These are phyloP conservation scores for Sinonovacula constricta DNA, from an alignment of 1,140 invertebrate species.

Conservation along the genomic window DNA sequence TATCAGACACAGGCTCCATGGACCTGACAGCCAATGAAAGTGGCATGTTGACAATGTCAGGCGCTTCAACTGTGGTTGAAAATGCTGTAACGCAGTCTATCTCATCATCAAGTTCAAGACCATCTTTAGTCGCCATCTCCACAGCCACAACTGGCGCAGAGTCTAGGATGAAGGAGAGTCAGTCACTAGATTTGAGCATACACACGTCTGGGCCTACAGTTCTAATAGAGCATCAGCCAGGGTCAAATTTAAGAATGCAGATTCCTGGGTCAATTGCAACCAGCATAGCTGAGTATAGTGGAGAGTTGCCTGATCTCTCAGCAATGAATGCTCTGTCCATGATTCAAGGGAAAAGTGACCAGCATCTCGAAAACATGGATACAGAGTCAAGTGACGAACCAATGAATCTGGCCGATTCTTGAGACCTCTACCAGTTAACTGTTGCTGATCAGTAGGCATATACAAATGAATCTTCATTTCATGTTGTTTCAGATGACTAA, in stretches of 20 bases:
- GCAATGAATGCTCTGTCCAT: slow-evolving; percentile 45
- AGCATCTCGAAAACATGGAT: slow-evolving; percentile 40
- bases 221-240: slow-evolving; percentile 49
- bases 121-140: background rate
- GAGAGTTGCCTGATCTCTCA: slow-evolving; percentile 40
- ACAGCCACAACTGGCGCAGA: slow-evolving; percentile 1
- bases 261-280: slow-evolving; percentile 49
- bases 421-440: too few relatives aligned
- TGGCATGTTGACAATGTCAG: background rate
- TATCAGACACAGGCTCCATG: background rate
- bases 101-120: background rate
- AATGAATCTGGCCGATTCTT: slow-evolving; percentile 48
- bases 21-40: background rate
- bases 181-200: slow-evolving; percentile 39
- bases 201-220: slow-evolving; percentile 43
- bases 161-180: slow-evolving; percentile 25
- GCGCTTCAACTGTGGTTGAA: background rate
- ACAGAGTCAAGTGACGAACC: slow-evolving; percentile 44
- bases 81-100: background rate
- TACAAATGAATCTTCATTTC: too few relatives aligned
- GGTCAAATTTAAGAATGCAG: slow-evolving; percentile 40
- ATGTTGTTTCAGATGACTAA: too few relatives aligned
- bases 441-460: too few relatives aligned
- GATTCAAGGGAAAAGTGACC: slow-evolving; percentile 47
- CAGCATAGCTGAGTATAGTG: slow-evolving; percentile 48